Evolutionary conservation across 2,888 invertebrate genomes (phyloP), one percentile per base, ranked within the genome.

Genomic region (Sclerodermus sp.): DNA sequence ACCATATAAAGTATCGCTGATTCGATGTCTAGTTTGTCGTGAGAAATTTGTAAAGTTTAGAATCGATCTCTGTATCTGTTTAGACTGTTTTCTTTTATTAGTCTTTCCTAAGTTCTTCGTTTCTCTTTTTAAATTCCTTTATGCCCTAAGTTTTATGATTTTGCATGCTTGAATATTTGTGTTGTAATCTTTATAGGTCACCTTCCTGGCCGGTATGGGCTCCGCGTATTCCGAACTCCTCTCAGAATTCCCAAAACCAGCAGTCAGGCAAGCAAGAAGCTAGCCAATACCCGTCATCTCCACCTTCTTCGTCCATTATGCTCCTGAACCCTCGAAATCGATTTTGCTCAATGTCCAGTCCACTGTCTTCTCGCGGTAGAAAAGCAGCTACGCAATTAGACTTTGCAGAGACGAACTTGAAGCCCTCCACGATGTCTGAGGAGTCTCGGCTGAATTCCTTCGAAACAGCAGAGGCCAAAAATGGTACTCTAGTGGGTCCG

Each of bases 181-280:
- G 74, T 80, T 78, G 70, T 73, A 64, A 69, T 72, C 63, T 79
- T 79, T 80, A 69, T 81, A 84, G 84, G 84, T 82, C 82, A 70
- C 82, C 83, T 66, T 83, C 82, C 70, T 84, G 83, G 82, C 83
- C 84, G 71, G 81, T 83, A 68, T 82, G 83, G 82, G 80, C 79
- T 55, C 80, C 82, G 58, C 79, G 79, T 53, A 64, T 64, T 32
- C 76, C 75, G 56, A 76, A 74, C 64, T 64, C 74, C 45, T 76
- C 75, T 60, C 76, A 76, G 56, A 74, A 68, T 34, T 34, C 34
- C 34, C 43, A 58, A 45, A 37, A 47, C 45, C 60, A 39, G 37
- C 47, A 53, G 52, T 41, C 42, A 52, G 14, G 32, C 52, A 49
- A 37, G 38, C 49, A 50, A 48, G 47, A 32, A 38, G 36, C 34